Evolutionary conservation across 2,113 vertebrate genomes (phyloP).

Genomic region (Oriolus oriolus): DNA sequence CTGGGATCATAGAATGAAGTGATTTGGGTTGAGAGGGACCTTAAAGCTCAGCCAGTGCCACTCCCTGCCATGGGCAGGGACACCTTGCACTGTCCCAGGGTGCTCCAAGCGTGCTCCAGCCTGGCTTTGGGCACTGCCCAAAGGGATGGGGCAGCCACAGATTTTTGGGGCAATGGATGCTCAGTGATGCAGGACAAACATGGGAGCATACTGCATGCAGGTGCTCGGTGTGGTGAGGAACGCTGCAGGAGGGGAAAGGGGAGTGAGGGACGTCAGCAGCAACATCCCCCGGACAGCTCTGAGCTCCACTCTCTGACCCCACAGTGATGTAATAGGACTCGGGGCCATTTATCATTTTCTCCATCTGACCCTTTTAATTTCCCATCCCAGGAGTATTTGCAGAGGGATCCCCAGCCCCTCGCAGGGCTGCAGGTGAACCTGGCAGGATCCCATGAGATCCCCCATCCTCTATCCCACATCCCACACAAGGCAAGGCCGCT

Average conservation of each 20-base stretch:
- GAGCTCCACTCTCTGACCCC: slow-evolving; percentile 60
- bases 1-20: background rate
- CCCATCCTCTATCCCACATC: background rate
- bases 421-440: slow-evolving; percentile 12
- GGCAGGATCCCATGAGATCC: slow-evolving; percentile 21
- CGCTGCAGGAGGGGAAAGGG: background rate
- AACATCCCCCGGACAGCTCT: slow-evolving; percentile 68
- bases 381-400: slow-evolving; percentile 62
- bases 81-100: background rate
- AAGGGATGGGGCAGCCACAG: background rate
- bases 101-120: accelerated
- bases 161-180: background rate
- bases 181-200: background rate
- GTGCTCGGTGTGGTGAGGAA: background rate
- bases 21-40: background rate
- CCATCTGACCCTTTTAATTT: slow-evolving; percentile 62
- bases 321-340: slow-evolving; percentile 70
- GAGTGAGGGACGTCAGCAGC: background rate
- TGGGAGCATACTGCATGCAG: slow-evolving; percentile 1
- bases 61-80: background rate
- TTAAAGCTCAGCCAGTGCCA: background rate
- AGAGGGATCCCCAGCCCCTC: background rate
- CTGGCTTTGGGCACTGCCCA: background rate
- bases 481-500: slow-evolving; percentile 33
- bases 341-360: slow-evolving; percentile 55